phyloP scores from a whole-genome alignment of 2,888 invertebrate species.

The Sylvicola cinctus region DNA sequence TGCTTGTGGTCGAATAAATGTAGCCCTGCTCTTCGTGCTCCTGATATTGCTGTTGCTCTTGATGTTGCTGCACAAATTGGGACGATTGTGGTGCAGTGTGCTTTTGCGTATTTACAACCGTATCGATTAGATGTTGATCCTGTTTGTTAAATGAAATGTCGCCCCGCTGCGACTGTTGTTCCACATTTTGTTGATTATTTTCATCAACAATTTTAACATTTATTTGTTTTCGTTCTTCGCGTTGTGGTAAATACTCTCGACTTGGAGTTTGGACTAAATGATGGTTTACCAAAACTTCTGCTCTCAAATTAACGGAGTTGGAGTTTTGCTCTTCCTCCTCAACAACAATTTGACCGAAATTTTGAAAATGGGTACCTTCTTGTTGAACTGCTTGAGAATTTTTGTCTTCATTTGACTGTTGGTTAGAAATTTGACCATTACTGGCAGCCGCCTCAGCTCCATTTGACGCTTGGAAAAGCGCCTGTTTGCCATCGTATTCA shows the following conservation, averaged over 20 bases:
- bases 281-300: too few relatives aligned
- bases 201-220: constrained; percentile 16
- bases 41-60: not conserved
- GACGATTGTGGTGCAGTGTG: too few relatives aligned
- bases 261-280: constrained; percentile 6
- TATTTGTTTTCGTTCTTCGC: constrained; percentile 11
- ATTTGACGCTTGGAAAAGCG: not conserved
- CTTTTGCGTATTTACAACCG: too few relatives aligned
- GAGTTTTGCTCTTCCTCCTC: too few relatives aligned
- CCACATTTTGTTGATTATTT: constrained; percentile 7
- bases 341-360: too few relatives aligned
- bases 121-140: too few relatives aligned
- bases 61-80: not conserved
- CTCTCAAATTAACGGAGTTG: too few relatives aligned
- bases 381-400: too few relatives aligned
- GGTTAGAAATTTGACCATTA: constrained; percentile 9
- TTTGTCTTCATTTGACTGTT: too few relatives aligned
- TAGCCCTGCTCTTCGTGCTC: not conserved
- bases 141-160: too few relatives aligned
- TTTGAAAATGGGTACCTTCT: too few relatives aligned
- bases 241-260: constrained; percentile 4
- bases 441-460: constrained; percentile 10
- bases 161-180: not conserved
- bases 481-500: constrained; percentile 9
- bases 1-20: constrained; percentile 4